A percentile compares a stretch with the other conserved stretches of the same genome.
These are phyloP conservation scores for Nebria brevicollis DNA, from an alignment of 2,888 invertebrate genomes.

Conservation along the genomic window DNA sequence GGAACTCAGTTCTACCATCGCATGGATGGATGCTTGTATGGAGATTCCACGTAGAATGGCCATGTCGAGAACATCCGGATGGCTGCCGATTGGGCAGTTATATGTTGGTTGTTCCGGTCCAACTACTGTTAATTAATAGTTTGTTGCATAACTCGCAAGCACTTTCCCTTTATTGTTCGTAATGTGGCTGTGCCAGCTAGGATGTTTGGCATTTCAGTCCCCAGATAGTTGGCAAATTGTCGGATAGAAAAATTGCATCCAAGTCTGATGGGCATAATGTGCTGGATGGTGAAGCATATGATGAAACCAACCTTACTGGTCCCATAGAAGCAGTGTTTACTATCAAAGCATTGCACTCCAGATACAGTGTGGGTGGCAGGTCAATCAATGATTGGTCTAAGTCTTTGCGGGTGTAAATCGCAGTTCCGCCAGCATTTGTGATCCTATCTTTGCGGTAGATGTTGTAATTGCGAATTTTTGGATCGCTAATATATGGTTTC, in stretches of 20 bases:
- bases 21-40: background rate
- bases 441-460: background rate
- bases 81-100: background rate
- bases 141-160: background rate
- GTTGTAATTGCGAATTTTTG: constrained; percentile 4
- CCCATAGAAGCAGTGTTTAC: background rate
- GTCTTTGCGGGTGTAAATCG: background rate
- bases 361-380: background rate
- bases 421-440: background rate
- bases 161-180: background rate
- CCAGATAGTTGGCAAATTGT: background rate
- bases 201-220: background rate
- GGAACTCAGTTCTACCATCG: background rate
- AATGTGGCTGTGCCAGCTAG: background rate
- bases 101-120: background rate
- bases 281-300: background rate
- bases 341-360: background rate
- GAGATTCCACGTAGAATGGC: background rate
- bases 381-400: background rate
- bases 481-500: background rate
- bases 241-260: background rate
- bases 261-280: background rate
- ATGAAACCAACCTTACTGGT: background rate
- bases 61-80: background rate
- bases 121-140: background rate